These are phyloP conservation scores for Drosophila athabasca DNA, from an alignment of 1,140 invertebrate species.

Conservation along the genomic window DNA sequence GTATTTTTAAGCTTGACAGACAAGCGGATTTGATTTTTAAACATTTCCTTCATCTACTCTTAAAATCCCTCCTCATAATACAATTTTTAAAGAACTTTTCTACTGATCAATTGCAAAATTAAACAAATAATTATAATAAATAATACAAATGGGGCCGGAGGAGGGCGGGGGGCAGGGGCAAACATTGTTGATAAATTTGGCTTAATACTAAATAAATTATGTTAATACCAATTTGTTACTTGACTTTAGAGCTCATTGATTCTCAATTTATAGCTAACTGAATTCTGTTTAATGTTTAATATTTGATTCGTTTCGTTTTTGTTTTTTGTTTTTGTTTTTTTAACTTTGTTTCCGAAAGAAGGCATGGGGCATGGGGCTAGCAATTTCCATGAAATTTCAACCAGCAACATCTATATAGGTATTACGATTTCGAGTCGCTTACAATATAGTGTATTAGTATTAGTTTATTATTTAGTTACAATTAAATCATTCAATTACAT, in stretches of 20 bases:
- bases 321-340: constrained; percentile 5
- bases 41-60: not conserved
- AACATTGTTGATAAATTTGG: constrained; percentile 9
- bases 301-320: constrained; percentile 39
- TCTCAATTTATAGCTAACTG: constrained; percentile 37
- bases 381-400: constrained; percentile 73
- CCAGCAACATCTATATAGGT: constrained; percentile 52
- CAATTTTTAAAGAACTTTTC: constrained; percentile 18
- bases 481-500: constrained; percentile 38
- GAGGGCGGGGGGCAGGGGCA: not conserved
- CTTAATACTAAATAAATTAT: constrained; percentile 26
- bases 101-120: constrained; percentile 9
- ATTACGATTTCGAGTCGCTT: constrained; percentile 27
- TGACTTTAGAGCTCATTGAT: constrained; percentile 39
- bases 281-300: constrained; percentile 42
- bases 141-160: constrained; percentile 18
- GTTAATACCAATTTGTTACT: constrained; percentile 45
- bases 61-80: constrained; percentile 1
- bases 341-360: constrained; percentile 45
- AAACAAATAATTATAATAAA: constrained; percentile 8
- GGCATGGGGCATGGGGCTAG: constrained; percentile 54
- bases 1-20: constrained; percentile 45
- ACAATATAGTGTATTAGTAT: constrained; percentile 32
- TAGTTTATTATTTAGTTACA: constrained; percentile 10
- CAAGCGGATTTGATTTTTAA: constrained; percentile 20